Base-by-base conservation (phyloP, 2,113 vertebrate genomes). In the Vulpes vulpes region DNA sequence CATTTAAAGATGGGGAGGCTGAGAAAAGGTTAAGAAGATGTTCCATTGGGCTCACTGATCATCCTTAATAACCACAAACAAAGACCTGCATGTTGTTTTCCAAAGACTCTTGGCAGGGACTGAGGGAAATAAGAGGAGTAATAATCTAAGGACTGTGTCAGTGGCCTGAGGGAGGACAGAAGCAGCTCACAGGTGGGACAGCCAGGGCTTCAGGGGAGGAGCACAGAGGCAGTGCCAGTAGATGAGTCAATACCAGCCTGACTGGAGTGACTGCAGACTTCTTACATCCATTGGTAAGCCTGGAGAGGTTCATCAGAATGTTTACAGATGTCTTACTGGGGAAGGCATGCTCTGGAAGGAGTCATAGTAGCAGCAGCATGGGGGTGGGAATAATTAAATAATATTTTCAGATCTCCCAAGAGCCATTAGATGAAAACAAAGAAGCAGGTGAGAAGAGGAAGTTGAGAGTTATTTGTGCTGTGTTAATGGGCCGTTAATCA, bases 361-460 rank as follows among this genome's bases (percentile, higher is more conserved):
- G 71, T 83, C 20, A 1, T 64, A 38, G 35, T 38, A 74, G 76
- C 71, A 78, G 8, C 64, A 78, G 32, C 30, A n/a, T 87, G 76
- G 87, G 65, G 76, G 27, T 88, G 67, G 32, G 43, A 89, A 82
- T 97, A 94, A 98, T 97, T 89, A 94, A 96, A 89, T 95, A 96
- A 97, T 35, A 73, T 96, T 95, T 94, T 60, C 95, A 91, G 71
- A 55, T 79, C 88, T 94, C 74, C 83, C 32, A 59, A 53, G 79
- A 92, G 74, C 79, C 35, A 55, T 55, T 82, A 51, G 57, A 85
- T 23, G 65, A 38, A 89, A 94, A 97, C 88, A 96, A 94, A 98
- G 93, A 94, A 98, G 96, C 23, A 60, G 92, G 80, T 98, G 79
- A 98, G 62, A 96, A 73, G 94, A 98, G 94, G 80, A 97, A 98